Evolutionary conservation across 2,113 vertebrate species (phyloP).

Genomic region (Lasiurus borealis): DNA sequence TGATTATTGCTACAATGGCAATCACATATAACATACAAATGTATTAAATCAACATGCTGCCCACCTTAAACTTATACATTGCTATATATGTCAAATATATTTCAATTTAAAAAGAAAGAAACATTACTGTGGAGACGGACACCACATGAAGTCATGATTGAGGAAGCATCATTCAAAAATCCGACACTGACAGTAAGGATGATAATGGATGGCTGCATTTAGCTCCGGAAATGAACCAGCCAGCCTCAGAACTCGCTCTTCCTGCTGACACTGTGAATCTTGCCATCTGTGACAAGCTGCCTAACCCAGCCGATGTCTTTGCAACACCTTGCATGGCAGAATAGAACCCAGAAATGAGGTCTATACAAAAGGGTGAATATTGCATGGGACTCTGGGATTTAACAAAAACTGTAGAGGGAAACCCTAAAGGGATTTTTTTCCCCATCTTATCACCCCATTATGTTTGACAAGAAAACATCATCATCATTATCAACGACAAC

Average conservation of each 20-base stretch:
- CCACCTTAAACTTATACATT: neutral
- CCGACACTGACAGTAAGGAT: neutral
- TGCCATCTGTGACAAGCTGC: neutral
- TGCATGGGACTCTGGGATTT: neutral
- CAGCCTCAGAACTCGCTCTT: neutral
- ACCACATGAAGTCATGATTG: neutral
- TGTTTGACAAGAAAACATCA: neutral
- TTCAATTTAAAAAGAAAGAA: neutral
- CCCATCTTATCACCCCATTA: neutral
- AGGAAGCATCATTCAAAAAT: conserved; percentile 17
- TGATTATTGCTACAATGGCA: neutral
- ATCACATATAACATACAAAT: neutral
- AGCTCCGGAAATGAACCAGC: conserved; percentile 37
- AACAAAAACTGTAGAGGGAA: neutral
- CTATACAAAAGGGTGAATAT: neutral
- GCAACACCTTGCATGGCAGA: neutral
- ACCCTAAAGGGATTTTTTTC: neutral
- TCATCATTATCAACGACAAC: neutral
- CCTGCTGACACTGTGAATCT: neutral
- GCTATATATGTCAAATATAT: neutral
- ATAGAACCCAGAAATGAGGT: neutral
- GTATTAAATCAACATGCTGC: neutral
- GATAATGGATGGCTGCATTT: neutral
- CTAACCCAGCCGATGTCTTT: neutral
- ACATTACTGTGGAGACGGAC: neutral